phyloP scores from a whole-genome alignment of 2,888 invertebrate genomes.

The Alloscopus bannaensis region DNA sequence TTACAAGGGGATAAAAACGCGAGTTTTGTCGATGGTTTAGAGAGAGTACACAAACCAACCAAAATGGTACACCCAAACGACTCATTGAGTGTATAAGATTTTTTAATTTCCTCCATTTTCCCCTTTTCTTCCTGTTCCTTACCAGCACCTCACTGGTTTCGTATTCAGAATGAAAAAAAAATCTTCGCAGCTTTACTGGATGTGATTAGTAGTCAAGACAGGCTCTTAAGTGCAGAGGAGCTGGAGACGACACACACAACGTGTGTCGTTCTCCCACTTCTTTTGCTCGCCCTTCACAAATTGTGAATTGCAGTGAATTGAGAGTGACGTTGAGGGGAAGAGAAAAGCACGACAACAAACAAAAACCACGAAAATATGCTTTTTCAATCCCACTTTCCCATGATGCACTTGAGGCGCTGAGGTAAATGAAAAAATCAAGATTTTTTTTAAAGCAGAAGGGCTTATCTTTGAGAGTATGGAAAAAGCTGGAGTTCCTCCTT shows the following conservation, averaged over 20 bases:
- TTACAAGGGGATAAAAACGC: conserved; percentile 37
- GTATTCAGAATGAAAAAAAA: not conserved
- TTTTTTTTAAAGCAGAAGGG: no score
- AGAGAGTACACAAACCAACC: no score
- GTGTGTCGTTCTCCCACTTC: not conserved
- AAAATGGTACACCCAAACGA: not conserved
- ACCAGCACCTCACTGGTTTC: not conserved
- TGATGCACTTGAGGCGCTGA: no score
- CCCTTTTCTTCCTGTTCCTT: not conserved
- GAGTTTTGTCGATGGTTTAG: conserved; percentile 10
- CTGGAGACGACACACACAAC: not conserved
- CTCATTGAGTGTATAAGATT: conserved; percentile 31
- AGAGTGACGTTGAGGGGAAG: not conserved
- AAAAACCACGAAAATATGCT: no score
- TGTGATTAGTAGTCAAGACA: conserved; percentile 45
- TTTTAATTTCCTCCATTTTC: conserved; percentile 14
- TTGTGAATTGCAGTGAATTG: conserved; percentile 24
- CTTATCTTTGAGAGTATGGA: no score
- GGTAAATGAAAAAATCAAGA: no score
- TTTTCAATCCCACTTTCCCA: no score
- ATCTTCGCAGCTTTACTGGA: conserved; percentile 1
- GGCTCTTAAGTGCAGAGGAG: conserved; percentile 39
- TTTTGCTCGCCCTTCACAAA: not conserved
- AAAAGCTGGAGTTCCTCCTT: no score
- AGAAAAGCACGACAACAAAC: conserved; percentile 1